Evolutionary conservation across 1,140 invertebrate genomes (phyloP).

Genomic region (Cepaea nemoralis): DNA sequence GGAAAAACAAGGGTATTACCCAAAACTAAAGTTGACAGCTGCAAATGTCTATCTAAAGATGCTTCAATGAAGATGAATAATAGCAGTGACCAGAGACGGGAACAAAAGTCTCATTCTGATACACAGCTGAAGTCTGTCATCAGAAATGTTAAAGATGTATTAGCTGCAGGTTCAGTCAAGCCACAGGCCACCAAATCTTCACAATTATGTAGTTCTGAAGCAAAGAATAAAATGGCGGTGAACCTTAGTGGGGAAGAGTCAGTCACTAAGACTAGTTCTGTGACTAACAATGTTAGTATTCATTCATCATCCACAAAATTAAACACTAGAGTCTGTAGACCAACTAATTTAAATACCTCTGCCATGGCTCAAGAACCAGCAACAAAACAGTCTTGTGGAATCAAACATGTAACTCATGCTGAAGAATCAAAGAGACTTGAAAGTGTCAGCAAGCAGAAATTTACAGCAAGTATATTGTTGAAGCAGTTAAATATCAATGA

Average conservation of each 20-base stretch:
- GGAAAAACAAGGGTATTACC: slow-evolving; percentile 17
- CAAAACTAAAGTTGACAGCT: neutral
- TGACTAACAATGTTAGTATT: neutral
- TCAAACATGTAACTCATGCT: neutral
- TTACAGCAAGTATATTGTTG: neutral
- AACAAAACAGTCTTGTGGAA: neutral
- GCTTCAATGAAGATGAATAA: neutral
- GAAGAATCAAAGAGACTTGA: neutral
- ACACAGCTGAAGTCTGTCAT: neutral
- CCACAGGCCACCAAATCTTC: neutral
- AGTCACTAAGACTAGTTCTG: neutral
- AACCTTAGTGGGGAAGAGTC: neutral
- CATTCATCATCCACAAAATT: neutral
- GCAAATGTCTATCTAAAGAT: neutral
- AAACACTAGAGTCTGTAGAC: neutral
- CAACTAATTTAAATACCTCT: neutral
- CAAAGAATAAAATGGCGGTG: neutral
- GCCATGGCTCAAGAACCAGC: neutral
- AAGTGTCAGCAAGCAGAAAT: neutral
- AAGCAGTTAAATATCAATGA: neutral
- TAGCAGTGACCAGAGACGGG: neutral
- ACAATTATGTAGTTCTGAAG: neutral
- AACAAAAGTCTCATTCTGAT: neutral
- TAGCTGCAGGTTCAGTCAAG: neutral
- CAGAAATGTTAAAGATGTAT: neutral